A percentile compares a stretch with the other conserved stretches of the same genome.
phyloP scores from a whole-genome alignment of 2,797 vertebrate genomes.

The Clarias pachynema region DNA sequence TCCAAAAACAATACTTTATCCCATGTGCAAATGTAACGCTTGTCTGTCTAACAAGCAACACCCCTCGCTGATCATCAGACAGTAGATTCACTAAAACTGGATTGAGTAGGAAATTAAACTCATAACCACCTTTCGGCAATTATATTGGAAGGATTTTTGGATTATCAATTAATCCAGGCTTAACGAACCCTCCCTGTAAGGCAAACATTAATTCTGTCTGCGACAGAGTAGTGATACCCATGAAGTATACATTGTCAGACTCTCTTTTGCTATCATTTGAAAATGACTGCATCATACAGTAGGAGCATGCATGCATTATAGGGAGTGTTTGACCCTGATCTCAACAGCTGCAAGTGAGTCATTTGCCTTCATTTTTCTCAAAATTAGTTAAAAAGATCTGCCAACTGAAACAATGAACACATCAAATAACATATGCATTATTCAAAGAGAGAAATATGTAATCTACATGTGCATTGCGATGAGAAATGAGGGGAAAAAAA shows the following conservation, averaged over 20 bases:
- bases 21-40: background rate
- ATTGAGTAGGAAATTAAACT: background rate
- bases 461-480: background rate
- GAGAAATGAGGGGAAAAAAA: background rate
- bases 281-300: no score
- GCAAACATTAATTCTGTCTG: background rate
- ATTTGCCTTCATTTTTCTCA: background rate
- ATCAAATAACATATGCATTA: background rate
- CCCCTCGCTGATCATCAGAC: background rate
- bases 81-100: background rate
- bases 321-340: background rate
- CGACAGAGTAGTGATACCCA: background rate
- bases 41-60: background rate
- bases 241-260: background rate
- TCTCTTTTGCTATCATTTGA: background rate
- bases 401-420: no score
- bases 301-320: background rate
- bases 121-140: background rate
- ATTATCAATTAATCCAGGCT: slow-evolving; percentile 7
- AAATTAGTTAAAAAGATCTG: background rate
- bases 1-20: background rate
- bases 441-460: background rate
- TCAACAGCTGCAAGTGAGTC: background rate
- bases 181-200: background rate
- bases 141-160: background rate